A percentile compares a stretch with the other conserved stretches of the same genome.
Evolutionary conservation across 2,797 vertebrate genomes (phyloP).

Genomic region (Phalanger gymnotis): DNA sequence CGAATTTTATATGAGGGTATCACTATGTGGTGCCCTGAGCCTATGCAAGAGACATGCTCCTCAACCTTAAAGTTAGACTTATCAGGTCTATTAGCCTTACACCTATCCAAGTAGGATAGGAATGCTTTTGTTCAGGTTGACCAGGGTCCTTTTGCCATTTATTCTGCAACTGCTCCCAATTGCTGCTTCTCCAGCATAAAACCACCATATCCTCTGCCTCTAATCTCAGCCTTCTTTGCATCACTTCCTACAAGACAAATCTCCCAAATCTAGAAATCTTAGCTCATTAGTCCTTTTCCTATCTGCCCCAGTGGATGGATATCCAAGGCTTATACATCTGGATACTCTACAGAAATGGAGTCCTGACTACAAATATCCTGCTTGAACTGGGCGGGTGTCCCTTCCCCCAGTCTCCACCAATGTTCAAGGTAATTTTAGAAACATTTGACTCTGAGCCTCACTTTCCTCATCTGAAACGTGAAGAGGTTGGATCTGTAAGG

Average conservation of each 20-base stretch:
- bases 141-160: conserved; percentile 11
- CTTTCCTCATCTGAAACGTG: neutral
- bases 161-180: neutral
- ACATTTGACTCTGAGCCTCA: neutral
- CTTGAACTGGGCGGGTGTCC: neutral
- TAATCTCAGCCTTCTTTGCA: neutral
- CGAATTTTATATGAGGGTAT: conserved; percentile 64
- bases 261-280: neutral
- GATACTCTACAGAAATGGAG: neutral
- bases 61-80: neutral
- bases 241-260: neutral
- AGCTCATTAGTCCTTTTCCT: conserved; percentile 23
- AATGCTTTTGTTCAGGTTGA: conserved; percentile 35
- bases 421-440: neutral
- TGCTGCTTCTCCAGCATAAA: neutral
- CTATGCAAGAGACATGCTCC: neutral
- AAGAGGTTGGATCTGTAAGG: neutral
- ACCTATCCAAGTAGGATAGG: conserved; percentile 51
- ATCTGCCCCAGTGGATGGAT: conserved; percentile 7
- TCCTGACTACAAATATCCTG: neutral
- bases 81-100: neutral
- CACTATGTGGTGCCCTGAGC: conserved; percentile 39
- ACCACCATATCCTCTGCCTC: neutral
- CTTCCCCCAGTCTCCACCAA: neutral
- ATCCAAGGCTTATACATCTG: neutral